Percentiles rank a stretch among this genome's conserved stretches.
These are phyloP conservation scores for Lophius americanus DNA, from an alignment of 2,797 vertebrate species.

Conservation along the genomic window DNA sequence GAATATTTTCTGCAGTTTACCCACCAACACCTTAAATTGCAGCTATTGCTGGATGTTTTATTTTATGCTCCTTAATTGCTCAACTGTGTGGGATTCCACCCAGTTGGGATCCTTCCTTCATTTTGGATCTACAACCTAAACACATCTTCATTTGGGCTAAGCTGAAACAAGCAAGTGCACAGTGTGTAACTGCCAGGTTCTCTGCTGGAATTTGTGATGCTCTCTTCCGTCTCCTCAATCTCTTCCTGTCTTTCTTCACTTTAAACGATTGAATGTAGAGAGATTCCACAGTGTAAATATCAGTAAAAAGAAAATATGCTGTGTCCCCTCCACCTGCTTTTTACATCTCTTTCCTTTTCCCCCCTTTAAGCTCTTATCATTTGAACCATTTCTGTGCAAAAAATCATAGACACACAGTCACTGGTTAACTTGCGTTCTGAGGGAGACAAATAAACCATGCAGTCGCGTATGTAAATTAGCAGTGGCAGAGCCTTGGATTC, in stretches of 20 bases:
- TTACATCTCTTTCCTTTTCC: constrained; percentile 2
- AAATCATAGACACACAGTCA: constrained; percentile 42
- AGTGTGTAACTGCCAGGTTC: not conserved
- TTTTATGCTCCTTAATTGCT: not conserved
- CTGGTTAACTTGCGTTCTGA: constrained; percentile 28
- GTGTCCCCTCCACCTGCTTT: constrained; percentile 16
- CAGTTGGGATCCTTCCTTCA: not conserved
- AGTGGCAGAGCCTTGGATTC: constrained; percentile 27
- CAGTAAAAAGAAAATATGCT: constrained; percentile 7
- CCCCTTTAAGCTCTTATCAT: constrained; percentile 13
- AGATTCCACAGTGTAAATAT: constrained; percentile 15
- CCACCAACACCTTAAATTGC: no score
- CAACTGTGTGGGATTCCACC: not conserved
- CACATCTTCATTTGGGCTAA: constrained; percentile 1
- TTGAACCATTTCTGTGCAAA: constrained; percentile 30
- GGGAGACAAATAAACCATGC: constrained; percentile 32
- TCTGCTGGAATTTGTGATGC: constrained; percentile 8
- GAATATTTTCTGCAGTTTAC: no score
- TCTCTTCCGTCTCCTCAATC: not conserved
- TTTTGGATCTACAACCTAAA: not conserved
- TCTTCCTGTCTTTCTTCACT: not conserved
- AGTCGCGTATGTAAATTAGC: constrained; percentile 52
- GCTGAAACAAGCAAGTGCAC: not conserved
- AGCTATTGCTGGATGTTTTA: no score
- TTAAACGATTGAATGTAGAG: constrained; percentile 14